Conservation (phyloP, 2,797 vertebrate genomes). For the Malacoraja senta region DNA sequence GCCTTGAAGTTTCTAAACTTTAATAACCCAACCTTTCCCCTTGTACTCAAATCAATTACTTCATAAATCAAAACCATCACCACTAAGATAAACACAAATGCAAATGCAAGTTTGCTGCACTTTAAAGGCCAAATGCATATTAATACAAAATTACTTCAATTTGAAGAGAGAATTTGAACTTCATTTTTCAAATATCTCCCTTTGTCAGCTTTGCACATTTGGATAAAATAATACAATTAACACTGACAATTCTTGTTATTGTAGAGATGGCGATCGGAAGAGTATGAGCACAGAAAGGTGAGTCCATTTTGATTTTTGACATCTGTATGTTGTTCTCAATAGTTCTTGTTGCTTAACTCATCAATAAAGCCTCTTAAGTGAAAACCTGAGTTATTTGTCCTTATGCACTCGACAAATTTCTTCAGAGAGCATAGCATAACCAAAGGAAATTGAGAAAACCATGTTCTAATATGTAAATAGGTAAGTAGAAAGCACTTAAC, state of each 20-base stretch:
- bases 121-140: background rate
- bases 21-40: background rate
- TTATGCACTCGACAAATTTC: background rate
- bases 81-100: background rate
- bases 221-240: background rate
- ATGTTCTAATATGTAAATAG: background rate
- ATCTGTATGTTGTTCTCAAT: background rate
- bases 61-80: background rate
- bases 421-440: background rate
- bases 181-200: background rate
- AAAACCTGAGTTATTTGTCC: background rate
- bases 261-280: conserved; percentile 89
- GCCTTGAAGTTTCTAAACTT: background rate
- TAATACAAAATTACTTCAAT: background rate
- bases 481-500: background rate
- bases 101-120: background rate
- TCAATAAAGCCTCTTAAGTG: background rate
- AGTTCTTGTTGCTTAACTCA: background rate
- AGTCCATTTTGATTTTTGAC: conserved; percentile 6
- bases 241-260: conserved; percentile 46
- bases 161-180: background rate
- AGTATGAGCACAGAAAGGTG: conserved; percentile 97
- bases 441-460: background rate
- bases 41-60: background rate
- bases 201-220: background rate